A percentile compares a stretch with the other conserved stretches of the same genome.
These are phyloP conservation scores for Mesocricetus auratus DNA, from an alignment of 2,113 vertebrate species.

Conservation along the genomic window DNA sequence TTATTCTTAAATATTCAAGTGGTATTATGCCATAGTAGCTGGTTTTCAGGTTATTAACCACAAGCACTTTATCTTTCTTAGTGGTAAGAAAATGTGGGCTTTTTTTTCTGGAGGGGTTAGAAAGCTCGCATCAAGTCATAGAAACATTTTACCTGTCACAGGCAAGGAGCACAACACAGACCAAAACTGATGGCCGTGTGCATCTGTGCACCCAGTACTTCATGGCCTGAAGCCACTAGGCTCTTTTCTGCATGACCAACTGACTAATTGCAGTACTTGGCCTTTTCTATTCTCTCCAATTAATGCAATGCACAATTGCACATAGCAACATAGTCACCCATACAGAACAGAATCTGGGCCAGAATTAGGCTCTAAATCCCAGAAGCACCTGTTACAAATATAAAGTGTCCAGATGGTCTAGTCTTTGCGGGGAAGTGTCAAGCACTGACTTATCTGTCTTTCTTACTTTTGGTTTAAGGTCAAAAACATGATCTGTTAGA, in stretches of 20 bases:
- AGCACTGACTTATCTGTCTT: constrained; percentile 87
- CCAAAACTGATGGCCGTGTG: constrained; percentile 82
- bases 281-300: constrained; percentile 89
- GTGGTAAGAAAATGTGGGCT: constrained; percentile 83
- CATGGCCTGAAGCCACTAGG: constrained; percentile 87
- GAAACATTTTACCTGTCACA: constrained; percentile 86
- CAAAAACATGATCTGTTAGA: constrained; percentile 83
- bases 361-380: constrained; percentile 88
- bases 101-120: constrained; percentile 85
- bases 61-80: constrained; percentile 64
- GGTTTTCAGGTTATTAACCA: constrained; percentile 73
- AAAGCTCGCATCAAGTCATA: constrained; percentile 85
- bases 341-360: constrained; percentile 87
- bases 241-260: constrained; percentile 91
- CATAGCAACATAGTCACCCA: constrained; percentile 88
- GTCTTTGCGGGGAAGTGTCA: constrained; percentile 87
- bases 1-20: constrained; percentile 66
- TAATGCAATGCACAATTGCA: constrained; percentile 90
- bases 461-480: constrained; percentile 87
- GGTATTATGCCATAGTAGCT: constrained; percentile 76
- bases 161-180: constrained; percentile 83
- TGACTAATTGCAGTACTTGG: constrained; percentile 91
- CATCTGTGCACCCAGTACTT: constrained; percentile 89
- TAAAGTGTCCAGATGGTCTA: constrained; percentile 88
- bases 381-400: constrained; percentile 90